phyloP scores from a whole-genome alignment of 2,888 invertebrate species.

The Pristionchus maxplancki region DNA sequence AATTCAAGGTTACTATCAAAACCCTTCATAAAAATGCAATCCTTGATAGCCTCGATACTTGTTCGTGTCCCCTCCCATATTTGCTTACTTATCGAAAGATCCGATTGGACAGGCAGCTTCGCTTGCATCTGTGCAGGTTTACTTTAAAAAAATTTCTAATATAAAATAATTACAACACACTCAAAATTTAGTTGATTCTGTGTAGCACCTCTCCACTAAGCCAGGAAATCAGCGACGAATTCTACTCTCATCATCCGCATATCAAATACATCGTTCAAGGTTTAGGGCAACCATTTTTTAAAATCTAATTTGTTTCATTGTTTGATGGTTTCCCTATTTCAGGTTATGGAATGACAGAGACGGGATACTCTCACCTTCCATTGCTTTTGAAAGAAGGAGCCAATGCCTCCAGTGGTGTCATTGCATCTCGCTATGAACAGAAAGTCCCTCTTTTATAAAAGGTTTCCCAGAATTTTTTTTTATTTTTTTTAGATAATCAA shows the following conservation, averaged over 20 bases:
- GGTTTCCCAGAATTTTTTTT: neutral
- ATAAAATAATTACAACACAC: neutral
- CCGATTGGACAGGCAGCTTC: neutral
- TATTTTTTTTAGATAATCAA: neutral
- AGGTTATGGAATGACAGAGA: slow-evolving; percentile 10
- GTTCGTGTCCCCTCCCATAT: neutral
- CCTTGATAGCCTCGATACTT: neutral
- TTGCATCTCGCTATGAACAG: neutral
- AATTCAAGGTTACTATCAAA: neutral
- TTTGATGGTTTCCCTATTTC: neutral
- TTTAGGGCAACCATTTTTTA: neutral
- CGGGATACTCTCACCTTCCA: neutral
- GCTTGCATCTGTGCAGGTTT: neutral
- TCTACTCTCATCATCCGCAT: neutral
- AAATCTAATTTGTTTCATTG: neutral
- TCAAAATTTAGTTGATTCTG: slow-evolving; percentile 3
- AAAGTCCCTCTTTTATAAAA: neutral
- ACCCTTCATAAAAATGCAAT: neutral
- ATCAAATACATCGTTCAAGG: slow-evolving; percentile 37
- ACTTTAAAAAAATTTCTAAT: neutral
- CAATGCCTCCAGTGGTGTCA: neutral
- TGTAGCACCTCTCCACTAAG: neutral
- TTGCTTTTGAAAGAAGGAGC: neutral
- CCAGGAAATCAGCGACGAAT: neutral
- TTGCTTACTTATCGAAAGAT: neutral